Conservation (phyloP, 2,797 vertebrate genomes). For the Protosalanx chinensis region DNA sequence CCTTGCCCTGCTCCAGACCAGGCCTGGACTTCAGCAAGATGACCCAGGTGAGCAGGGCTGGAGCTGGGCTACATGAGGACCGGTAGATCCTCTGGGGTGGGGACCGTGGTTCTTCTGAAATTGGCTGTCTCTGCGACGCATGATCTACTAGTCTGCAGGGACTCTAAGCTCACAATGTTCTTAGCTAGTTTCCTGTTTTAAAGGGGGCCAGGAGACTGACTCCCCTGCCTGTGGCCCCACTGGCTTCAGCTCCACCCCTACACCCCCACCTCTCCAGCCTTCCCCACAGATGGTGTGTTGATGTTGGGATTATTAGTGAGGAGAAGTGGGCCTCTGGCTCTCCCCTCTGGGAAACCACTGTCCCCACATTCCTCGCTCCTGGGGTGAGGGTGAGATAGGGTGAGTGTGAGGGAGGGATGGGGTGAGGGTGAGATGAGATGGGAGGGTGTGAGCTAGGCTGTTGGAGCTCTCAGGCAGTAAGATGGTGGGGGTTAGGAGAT, state of each 20-base stretch:
- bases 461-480: neutral
- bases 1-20: constrained; percentile 75
- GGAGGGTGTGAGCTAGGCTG: neutral
- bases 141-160: too few species aligned
- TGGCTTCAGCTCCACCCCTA: neutral
- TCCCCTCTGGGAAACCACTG: constrained; percentile 2
- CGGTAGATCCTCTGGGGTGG: too few species aligned
- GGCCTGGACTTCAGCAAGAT: constrained; percentile 85
- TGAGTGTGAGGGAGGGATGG: too few species aligned
- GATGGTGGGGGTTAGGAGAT: constrained; percentile 12
- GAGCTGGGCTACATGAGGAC: too few species aligned
- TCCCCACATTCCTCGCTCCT: constrained; percentile 4
- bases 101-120: too few species aligned
- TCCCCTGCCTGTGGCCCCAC: neutral
- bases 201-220: neutral
- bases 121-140: too few species aligned
- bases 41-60: constrained; percentile 75
- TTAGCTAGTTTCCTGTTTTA: neutral
- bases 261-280: neutral
- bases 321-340: constrained; percentile 7
- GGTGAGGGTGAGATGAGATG: too few species aligned
- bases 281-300: constrained; percentile 21
- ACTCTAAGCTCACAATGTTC: too few species aligned
- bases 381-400: too few species aligned
- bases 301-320: constrained; percentile 22